A percentile compares a stretch with the other conserved stretches of the same genome.
These are phyloP conservation scores for Apocheima hispidaria DNA, from an alignment of 2,888 invertebrate species.

Conservation along the genomic window DNA sequence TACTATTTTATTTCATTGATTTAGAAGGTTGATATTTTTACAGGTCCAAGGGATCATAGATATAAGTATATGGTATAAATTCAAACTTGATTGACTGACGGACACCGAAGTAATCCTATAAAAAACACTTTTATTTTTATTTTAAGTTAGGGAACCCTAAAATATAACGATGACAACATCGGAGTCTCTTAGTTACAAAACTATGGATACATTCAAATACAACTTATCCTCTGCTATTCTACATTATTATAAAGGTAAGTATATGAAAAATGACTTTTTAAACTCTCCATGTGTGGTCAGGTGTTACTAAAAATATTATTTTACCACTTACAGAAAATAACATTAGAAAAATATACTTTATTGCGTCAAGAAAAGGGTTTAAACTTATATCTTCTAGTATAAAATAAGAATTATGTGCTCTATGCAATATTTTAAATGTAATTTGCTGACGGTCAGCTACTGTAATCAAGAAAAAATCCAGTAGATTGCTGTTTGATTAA, in stretches of 20 bases:
- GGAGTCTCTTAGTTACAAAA: slow-evolving; percentile 17
- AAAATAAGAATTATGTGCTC: neutral
- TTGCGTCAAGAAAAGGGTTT: neutral
- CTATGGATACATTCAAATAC: slow-evolving; percentile 25
- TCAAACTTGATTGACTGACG: too few species aligned
- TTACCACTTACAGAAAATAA: neutral
- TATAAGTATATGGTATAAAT: too few species aligned
- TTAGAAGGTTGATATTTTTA: too few species aligned
- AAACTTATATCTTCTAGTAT: neutral
- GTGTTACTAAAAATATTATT: slow-evolving; percentile 29
- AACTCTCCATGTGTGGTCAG: slow-evolving; percentile 59
- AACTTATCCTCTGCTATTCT: slow-evolving; percentile 28
- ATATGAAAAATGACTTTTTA: slow-evolving; percentile 48
- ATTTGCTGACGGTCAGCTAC: slow-evolving; percentile 51
- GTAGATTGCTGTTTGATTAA: slow-evolving; percentile 43
- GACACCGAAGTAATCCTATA: too few species aligned
- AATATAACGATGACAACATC: slow-evolving; percentile 7
- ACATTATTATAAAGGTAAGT: slow-evolving; percentile 25
- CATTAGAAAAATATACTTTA: slow-evolving; percentile 2
- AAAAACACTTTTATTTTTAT: too few species aligned
- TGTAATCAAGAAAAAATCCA: slow-evolving; percentile 52
- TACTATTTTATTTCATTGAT: too few species aligned
- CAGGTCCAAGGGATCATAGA: too few species aligned
- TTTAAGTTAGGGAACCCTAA: too few species aligned
- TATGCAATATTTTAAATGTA: slow-evolving; percentile 42